Conservation (phyloP, 2,888 invertebrate species). For the Callinectes sapidus region DNA sequence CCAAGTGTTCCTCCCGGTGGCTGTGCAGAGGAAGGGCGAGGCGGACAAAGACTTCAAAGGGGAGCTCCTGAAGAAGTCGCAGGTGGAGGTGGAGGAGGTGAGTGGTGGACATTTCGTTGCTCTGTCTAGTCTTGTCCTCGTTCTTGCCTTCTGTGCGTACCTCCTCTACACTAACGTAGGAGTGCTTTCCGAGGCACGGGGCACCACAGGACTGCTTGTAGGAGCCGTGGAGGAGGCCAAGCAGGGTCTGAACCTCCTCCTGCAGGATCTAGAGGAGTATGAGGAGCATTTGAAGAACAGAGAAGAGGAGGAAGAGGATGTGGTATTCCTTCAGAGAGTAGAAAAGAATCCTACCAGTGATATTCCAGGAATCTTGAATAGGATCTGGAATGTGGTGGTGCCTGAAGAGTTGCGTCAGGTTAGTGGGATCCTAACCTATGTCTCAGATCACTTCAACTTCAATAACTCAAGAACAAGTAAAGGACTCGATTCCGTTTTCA, state of each 20-base stretch:
- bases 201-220: conserved; percentile 17
- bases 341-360: neutral
- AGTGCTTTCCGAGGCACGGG: neutral
- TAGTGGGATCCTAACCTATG: neutral
- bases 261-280: conserved; percentile 58
- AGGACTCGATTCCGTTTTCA: neutral
- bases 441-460: neutral
- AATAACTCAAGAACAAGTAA: neutral
- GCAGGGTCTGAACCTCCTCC: conserved; percentile 48
- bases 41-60: neutral
- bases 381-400: conserved; percentile 33
- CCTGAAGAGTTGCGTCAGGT: neutral
- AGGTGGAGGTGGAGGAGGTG: neutral
- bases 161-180: conserved; percentile 40
- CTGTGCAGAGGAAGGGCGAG: neutral
- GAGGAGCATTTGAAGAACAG: conserved; percentile 39
- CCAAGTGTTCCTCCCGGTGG: neutral
- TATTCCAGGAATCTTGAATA: neutral
- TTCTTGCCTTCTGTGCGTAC: conserved; percentile 45
- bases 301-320: neutral
- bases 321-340: neutral
- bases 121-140: conserved; percentile 51
- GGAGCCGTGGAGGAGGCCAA: conserved; percentile 52
- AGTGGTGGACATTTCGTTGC: conserved; percentile 54
- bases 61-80: neutral